Base-by-base conservation (phyloP, 2,113 vertebrate genomes). In the Chionis minor region DNA sequence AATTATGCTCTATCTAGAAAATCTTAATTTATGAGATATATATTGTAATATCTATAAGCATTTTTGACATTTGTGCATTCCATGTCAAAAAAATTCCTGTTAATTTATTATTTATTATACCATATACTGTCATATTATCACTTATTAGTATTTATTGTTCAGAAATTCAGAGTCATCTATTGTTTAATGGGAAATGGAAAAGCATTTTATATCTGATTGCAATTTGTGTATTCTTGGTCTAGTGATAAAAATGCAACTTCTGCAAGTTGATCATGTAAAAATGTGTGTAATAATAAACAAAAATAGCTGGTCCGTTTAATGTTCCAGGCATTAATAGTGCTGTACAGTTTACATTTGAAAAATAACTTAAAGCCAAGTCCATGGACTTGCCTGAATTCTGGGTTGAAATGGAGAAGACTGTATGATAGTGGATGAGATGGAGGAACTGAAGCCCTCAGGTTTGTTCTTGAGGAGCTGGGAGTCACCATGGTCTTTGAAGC, bases 81-180 rank as follows among this genome's bases (percentile, higher is more conserved):
- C 51, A 35, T 83, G 85, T 91, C 28, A 94, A 96, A 94, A 80
- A 96, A 95, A 95, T 91, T 96, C 92, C 44, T 62, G 77, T 84
- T 97, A 92, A 96, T 97, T 96, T 95, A 85, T 94, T 96, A 92
- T 97, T 97, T 97, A 95, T 96, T 97, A 82, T 52, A 55, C 54
- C 79, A 45, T 81, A 81, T 55, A 42, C 84, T 94, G 45, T 87
- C 62, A 52, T 92, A 88, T 97, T 95, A 91, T 84, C 90, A 81
- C 88, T 96, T 96, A 95, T 95, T 95, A 93, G 90, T 87, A 90
- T 94, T 94, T 96, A 93, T 96, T 91, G 71, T 97, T 96, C 38
- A 71, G 82, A 91, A 95, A 94, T 92, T 97, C 75, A 70, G 78
- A 79, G 67, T 71, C 2, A 26, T 85, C 91, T 91, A 42, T 86